Base-by-base conservation (phyloP, 30 jellyfish, hydroid and myxozoan species). In the Aurelia sp. region DNA sequence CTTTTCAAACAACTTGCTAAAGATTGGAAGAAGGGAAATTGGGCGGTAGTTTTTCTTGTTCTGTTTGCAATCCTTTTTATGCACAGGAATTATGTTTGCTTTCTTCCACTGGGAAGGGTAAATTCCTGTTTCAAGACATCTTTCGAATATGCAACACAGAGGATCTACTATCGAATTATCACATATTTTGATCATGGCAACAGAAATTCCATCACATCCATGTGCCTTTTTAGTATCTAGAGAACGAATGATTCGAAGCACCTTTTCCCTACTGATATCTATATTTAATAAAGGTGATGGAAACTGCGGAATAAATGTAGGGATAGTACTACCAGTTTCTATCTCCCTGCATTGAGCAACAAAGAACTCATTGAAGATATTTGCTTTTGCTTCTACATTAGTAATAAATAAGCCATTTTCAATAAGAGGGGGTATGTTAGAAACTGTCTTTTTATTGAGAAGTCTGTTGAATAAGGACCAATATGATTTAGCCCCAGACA, bases 401-500 rank as follows among this genome's bases (percentile, higher is more conserved):
- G 33, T 27, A 27, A 27, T 27, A 27, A 27, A 27, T 27, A 27
- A 27, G 33, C 33, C 33, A 27, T 27, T 27, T 27, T 27, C 33
- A 27, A 67, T 38, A 16, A 70, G 65, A 12, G 85, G 91, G n/a
- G 78, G 76, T 84, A 67, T 67, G 76, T 27, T 59, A 18, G 85
- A 81, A 67, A 81, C 77, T 10, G 20, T 52, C 76, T 81, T 67
- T 70, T 81, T 66, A 67, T 47, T 81, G 66, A 81, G 76, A 21
- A 81, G 65, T 81, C 84, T 81, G 85, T 81, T 81, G 77, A 81
- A 67, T 67, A 81, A 27, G 58, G 91, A 52, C 91, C 91, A 80
- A 65, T 76, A 80, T 65, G 78, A 38, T 80, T 63, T 80, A 38
- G 63, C 72, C 72, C 91, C 91, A 80, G 72, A 5, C 24, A n/a